A percentile compares a stretch with the other conserved stretches of the same genome.
Conservation (phyloP, 2,888 invertebrate species). For the Busseola fusca region DNA sequence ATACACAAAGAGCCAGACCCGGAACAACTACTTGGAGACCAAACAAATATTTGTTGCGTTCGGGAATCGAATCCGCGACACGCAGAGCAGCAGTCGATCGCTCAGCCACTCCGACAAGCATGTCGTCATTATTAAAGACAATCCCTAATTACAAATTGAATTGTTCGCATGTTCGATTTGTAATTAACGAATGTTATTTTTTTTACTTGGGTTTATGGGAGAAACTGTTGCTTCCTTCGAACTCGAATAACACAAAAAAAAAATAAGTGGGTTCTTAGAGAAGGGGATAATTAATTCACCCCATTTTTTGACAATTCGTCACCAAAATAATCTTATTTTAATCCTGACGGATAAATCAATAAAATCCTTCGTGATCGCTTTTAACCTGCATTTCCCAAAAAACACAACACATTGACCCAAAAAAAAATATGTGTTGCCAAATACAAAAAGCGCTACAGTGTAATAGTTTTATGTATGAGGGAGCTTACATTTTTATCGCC, state of each 20-base stretch:
- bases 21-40: too few relatives aligned
- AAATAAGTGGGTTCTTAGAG: neutral
- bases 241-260: neutral
- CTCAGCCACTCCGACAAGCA: too few relatives aligned
- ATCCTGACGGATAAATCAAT: neutral
- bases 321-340: neutral
- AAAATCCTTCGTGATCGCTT: neutral
- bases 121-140: neutral
- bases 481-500: conserved; percentile 66
- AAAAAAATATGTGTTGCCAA: conserved; percentile 4
- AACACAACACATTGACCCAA: conserved; percentile 6
- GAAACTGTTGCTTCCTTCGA: neutral
- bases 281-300: neutral
- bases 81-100: too few relatives aligned
- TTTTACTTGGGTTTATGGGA: neutral
- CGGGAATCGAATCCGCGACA: too few relatives aligned
- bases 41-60: too few relatives aligned
- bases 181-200: neutral
- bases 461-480: conserved; percentile 53
- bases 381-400: neutral
- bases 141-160: too few relatives aligned
- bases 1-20: too few relatives aligned
- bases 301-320: neutral
- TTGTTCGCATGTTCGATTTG: neutral
- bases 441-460: conserved; percentile 15